Percentiles rank a stretch among this genome's conserved stretches.
These are phyloP conservation scores for Uloborus plumipes DNA, from an alignment of 2,888 invertebrate species.

Conservation along the genomic window DNA sequence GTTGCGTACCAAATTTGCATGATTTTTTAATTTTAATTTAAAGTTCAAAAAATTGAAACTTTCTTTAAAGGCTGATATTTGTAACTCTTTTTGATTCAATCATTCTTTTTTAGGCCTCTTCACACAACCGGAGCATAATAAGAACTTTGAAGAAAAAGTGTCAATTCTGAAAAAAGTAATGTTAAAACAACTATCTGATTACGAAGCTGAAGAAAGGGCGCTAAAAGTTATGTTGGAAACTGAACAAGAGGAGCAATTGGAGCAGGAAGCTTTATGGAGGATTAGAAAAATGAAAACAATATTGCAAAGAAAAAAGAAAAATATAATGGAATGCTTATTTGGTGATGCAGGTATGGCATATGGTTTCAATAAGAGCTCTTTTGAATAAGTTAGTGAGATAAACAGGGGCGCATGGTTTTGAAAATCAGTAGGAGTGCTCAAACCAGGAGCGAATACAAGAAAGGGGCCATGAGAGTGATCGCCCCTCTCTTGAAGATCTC, in stretches of 20 bases:
- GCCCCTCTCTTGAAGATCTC: too few species aligned
- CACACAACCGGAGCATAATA: constrained; percentile 5
- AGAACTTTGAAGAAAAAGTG: constrained; percentile 35
- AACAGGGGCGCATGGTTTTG: too few species aligned
- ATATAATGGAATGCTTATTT: constrained; percentile 36
- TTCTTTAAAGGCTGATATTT: not conserved
- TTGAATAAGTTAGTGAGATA: too few species aligned
- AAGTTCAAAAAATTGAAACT: not conserved
- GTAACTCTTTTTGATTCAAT: not conserved
- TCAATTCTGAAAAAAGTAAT: constrained; percentile 19
- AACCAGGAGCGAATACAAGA: too few species aligned
- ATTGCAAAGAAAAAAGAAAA: constrained; percentile 24
- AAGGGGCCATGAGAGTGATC: too few species aligned
- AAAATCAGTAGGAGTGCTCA: too few species aligned
- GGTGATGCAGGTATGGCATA: constrained; percentile 29
- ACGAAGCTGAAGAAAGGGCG: constrained; percentile 61
- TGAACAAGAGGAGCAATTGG: constrained; percentile 53
- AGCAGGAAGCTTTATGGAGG: constrained; percentile 37
- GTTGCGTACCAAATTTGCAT: not conserved
- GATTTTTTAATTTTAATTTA: not conserved
- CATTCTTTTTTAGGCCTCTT: constrained; percentile 15
- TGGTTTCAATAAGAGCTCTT: not conserved
- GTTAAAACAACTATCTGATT: constrained; percentile 39
- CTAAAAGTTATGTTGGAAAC: constrained; percentile 63
- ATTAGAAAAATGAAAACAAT: constrained; percentile 4